Base-by-base conservation (phyloP, 1,140 invertebrate species). In the Mamestra configurata region DNA sequence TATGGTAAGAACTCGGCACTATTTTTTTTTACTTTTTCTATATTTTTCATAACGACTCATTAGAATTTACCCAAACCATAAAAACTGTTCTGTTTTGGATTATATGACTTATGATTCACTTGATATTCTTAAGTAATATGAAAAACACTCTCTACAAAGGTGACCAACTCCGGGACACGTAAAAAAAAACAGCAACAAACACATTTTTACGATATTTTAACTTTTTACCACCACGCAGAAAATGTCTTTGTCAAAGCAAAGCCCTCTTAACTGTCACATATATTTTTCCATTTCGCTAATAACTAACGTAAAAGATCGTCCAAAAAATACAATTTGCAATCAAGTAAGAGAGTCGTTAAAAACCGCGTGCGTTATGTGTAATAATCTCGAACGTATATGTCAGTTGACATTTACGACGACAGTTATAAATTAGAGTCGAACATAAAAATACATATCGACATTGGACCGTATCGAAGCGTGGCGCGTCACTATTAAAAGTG, bases 381-480 rank as follows among this genome's bases (percentile, higher is more conserved):
- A 91, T 89, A 90, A 90, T 90, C 85, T 89, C 79, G 84, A 87
- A 88, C 80, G 81, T 82, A 90, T 89, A 84, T 87, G 86, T 79
- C 82, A 84, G 81, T 77, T 84, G 92, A 93, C 91, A 72, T 93
- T 93, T 93, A 93, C 87, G 91, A 90, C 79, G 82, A 83, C 79
- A 88, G 84, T 86, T 84, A 93, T 93, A 93, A 92, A 93, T 93
- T 93, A 92, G 90, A 90, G 80, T 77, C 86, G 87, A 89, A 85
- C 87, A 82, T 92, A 92, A 93, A 93, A 92, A 84, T 72, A 68
- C 49, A 87, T 88, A 92, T 93, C 91, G 91, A 87, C 87, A 92
- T 93, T 90, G 91, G 89, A 83, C 84, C 73, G 84, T 89, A 92
- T 91, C 88, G 90, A 86, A 86, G 88, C 86, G 90, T 92, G 89